Evolutionary conservation across 2,797 vertebrate species (phyloP).

Genomic region (Odontamblyopus rebecca): DNA sequence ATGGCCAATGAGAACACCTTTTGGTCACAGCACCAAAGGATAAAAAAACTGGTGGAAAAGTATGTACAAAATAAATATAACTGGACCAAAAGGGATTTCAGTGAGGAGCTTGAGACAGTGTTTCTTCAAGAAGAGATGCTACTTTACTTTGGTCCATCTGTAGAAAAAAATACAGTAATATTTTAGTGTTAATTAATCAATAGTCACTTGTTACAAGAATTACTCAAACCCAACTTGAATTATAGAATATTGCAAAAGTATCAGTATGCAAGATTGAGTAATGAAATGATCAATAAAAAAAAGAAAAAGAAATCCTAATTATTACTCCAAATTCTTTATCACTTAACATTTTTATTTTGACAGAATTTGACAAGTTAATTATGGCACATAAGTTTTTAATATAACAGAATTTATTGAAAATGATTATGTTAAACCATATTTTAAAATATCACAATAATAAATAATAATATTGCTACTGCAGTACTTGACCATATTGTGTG

Average conservation of each 20-base stretch:
- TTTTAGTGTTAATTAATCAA: neutral
- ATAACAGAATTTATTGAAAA: neutral
- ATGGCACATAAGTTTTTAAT: neutral
- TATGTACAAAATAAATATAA: constrained; percentile 33
- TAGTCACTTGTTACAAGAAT: neutral
- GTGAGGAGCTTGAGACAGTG: constrained; percentile 87
- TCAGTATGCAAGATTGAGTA: neutral
- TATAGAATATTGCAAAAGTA: neutral
- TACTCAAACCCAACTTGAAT: constrained; percentile 1
- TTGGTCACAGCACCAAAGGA: constrained; percentile 42
- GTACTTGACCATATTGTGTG: neutral
- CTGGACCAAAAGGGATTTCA: constrained; percentile 36
- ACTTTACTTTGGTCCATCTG: constrained; percentile 91
- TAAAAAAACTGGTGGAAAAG: constrained; percentile 19
- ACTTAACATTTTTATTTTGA: too few species aligned
- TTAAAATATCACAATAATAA: neutral
- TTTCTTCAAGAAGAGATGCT: constrained; percentile 90
- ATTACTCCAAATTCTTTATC: too few species aligned
- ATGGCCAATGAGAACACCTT: constrained; percentile 23
- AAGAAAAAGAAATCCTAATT: too few species aligned
- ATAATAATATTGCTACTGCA: neutral
- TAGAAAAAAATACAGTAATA: constrained; percentile 31
- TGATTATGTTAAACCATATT: neutral
- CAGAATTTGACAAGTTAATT: too few species aligned
- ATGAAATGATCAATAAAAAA: too few species aligned